A percentile compares a stretch with the other conserved stretches of the same genome.
Evolutionary conservation across 92 coral and sea anemone species (phyloP).

Genomic region (Metridium senile): DNA sequence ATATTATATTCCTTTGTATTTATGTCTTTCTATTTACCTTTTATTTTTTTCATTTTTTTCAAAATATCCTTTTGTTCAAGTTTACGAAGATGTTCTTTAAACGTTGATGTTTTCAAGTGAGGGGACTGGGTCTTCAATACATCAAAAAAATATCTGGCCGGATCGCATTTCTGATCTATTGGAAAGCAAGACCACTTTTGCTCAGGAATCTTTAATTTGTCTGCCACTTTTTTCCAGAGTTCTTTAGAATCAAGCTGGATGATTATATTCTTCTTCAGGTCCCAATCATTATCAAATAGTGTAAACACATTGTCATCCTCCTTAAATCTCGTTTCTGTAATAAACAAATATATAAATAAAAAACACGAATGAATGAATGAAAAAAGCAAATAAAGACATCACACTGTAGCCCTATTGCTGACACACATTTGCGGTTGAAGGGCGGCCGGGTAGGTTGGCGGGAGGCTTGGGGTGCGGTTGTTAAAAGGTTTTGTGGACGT

Average conservation of each 20-base stretch:
- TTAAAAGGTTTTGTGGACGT: no score
- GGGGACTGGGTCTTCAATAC: conserved; percentile 6
- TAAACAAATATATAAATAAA: not conserved
- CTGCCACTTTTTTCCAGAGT: conserved; percentile 4
- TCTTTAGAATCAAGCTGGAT: not conserved
- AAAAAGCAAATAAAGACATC: not conserved
- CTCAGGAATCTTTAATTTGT: not conserved
- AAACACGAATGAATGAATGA: not conserved
- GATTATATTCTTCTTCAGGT: not conserved
- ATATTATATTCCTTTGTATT: no score
- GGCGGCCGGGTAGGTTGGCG: no score
- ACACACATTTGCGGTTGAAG: not conserved
- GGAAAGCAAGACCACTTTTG: not conserved
- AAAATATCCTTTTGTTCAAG: not conserved
- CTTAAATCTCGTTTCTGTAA: not conserved
- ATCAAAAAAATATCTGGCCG: not conserved
- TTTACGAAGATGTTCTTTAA: not conserved
- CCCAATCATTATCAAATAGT: not conserved
- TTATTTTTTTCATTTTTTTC: not conserved
- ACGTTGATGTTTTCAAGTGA: not conserved
- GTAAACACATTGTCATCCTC: not conserved
- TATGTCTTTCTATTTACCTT: not conserved
- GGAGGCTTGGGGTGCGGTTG: no score
- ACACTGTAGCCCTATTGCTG: not conserved
- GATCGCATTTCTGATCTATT: not conserved